Evolutionary conservation across 2,888 invertebrate genomes (phyloP), one percentile per base, ranked within the genome.

Genomic region (Cosmorhoe ocellata): DNA sequence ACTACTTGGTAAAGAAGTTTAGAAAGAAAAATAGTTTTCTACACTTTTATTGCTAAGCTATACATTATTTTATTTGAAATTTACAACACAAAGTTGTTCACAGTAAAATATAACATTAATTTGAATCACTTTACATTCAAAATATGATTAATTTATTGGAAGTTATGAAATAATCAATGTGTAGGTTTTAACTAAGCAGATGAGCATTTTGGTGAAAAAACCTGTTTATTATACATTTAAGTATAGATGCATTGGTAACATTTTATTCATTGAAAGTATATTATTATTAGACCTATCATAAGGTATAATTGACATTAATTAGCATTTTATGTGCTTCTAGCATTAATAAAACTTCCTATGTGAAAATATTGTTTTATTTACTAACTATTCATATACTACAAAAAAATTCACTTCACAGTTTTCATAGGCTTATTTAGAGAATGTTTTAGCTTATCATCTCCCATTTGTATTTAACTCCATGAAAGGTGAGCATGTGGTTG

Each of bases 401-500:
- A n/a, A n/a, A n/a, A n/a, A n/a, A n/a, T n/a, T n/a, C n/a, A n/a
- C n/a, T 24, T 49, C n/a, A 60, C 57, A 39, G 30, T 40, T 41
- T 64, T 64, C 6, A 62, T 53, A 36, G 46, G 28, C 56, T 67
- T 73, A 36, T 56, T 61, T 56, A 41, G 64, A 26, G 53, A 58
- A 41, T 62, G 65, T 54, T 71, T 74, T 43, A 59, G 60, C 55
- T 68, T 80, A 28, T 69, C 65, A 53, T 79, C 33, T 76, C 74
- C 84, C 90, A 87, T 63, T 82, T 85, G 58, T 80, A 88, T 24
- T 78, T 68, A 10, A 87, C 66, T 14, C 84, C 81, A 63, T 91
- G 90, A 1, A 84, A 70, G 22, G 74, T 77, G 28, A 74, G 75
- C 82, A 90, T 85, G 57, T 91, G 90, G 64, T 86, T 90, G 61